Evolutionary conservation across 2,888 invertebrate species (phyloP).

Genomic region (Spodoptera picta): DNA sequence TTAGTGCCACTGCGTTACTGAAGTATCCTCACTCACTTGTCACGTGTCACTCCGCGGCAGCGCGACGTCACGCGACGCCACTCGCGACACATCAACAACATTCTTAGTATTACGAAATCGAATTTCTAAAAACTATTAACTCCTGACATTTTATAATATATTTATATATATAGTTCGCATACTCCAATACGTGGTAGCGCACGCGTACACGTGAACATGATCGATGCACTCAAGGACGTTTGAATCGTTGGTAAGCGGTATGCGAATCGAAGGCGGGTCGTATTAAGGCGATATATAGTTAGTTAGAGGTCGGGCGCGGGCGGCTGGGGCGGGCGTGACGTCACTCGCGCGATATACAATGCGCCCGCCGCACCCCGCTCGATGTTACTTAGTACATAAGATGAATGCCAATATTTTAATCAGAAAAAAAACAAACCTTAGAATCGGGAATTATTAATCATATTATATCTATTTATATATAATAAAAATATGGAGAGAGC

Average conservation of each 20-base stretch:
- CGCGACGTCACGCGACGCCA: conserved; percentile 44
- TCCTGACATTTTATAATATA: conserved; percentile 82
- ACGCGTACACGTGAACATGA: conserved; percentile 70
- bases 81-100: conserved; percentile 61
- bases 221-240: conserved; percentile 68
- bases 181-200: conserved; percentile 73
- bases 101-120: conserved; percentile 81
- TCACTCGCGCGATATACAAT: conserved; percentile 48
- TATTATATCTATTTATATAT: conserved; percentile 88
- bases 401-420: conserved; percentile 88
- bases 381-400: conserved; percentile 81
- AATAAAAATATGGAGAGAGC: conserved; percentile 86
- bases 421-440: conserved; percentile 83
- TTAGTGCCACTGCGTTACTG: conserved; percentile 66
- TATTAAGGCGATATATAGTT: conserved; percentile 66
- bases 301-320: conserved; percentile 61
- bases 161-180: conserved; percentile 79
- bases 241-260: conserved; percentile 64
- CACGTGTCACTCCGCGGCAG: conserved; percentile 60
- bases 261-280: conserved; percentile 65
- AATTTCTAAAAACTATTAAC: conserved; percentile 82
- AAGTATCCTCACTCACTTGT: conserved; percentile 79
- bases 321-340: conserved; percentile 64
- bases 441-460: conserved; percentile 86
- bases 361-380: conserved; percentile 67